Evolutionary conservation across 2,888 invertebrate genomes (phyloP).

Genomic region (Muschampia plurimacula): DNA sequence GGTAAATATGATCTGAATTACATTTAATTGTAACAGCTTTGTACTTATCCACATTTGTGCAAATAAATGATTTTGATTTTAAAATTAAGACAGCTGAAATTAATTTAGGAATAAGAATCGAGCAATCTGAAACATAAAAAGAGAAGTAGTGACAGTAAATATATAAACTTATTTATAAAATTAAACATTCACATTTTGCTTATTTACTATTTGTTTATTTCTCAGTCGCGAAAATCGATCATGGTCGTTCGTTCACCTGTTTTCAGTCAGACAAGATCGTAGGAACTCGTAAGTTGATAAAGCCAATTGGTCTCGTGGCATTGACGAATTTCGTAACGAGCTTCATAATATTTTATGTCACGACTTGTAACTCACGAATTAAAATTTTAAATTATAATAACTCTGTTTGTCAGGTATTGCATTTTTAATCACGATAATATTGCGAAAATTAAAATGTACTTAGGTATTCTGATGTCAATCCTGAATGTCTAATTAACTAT

Average conservation of each 20-base stretch:
- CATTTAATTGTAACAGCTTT: no score
- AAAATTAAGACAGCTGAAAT: not conserved
- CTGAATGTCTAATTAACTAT: not conserved
- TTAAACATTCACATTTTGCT: not conserved
- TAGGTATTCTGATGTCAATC: not conserved
- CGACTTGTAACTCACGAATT: slow-evolving; percentile 53
- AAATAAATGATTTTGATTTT: no score
- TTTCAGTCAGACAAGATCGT: slow-evolving; percentile 25
- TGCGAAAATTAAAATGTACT: not conserved
- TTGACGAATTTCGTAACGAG: slow-evolving; percentile 69
- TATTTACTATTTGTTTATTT: slow-evolving; percentile 11
- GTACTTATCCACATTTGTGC: no score
- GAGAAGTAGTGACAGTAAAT: not conserved
- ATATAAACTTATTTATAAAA: not conserved
- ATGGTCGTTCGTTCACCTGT: slow-evolving; percentile 33
- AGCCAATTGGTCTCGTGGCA: slow-evolving; percentile 61
- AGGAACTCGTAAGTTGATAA: slow-evolving; percentile 37
- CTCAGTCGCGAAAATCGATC: slow-evolving; percentile 19
- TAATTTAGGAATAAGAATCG: not conserved
- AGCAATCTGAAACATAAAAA: not conserved
- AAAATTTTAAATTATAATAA: slow-evolving; percentile 41
- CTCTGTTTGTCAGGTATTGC: slow-evolving; percentile 27
- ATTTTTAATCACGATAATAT: slow-evolving; percentile 26
- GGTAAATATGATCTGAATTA: no score
- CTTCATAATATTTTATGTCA: slow-evolving; percentile 61